Percentiles rank a stretch among this genome's conserved stretches.
phyloP scores from a whole-genome alignment of 2,113 vertebrate genomes.

The Poecilia latipinna region DNA sequence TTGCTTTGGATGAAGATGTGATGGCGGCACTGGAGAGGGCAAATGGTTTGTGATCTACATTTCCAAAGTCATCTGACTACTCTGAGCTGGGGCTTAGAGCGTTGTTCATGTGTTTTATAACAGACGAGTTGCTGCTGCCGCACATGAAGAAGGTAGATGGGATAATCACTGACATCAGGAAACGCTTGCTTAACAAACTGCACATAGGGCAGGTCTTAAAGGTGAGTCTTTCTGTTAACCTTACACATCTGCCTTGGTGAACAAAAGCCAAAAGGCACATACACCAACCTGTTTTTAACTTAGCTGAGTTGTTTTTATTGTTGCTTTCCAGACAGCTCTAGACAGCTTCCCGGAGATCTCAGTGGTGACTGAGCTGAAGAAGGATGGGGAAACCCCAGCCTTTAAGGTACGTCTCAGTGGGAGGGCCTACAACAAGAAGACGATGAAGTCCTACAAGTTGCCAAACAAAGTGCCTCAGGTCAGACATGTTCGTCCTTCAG shows the following conservation, averaged over 20 bases:
- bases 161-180: conserved; percentile 94
- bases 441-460: conserved; percentile 90
- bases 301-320: conserved; percentile 1
- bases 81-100: neutral
- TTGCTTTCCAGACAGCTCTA: conserved; percentile 86
- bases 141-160: conserved; percentile 96
- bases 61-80: neutral
- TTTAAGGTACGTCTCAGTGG: conserved; percentile 96
- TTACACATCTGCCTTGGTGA: neutral
- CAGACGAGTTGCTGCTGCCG: conserved; percentile 94
- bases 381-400: conserved; percentile 84
- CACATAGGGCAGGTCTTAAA: conserved; percentile 91
- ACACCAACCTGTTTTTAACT: neutral
- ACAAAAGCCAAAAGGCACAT: neutral
- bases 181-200: conserved; percentile 91
- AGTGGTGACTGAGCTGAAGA: conserved; percentile 88
- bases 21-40: conserved; percentile 91
- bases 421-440: conserved; percentile 95
- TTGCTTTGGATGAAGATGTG: conserved; percentile 90
- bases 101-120: conserved; percentile 20
- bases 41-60: conserved; percentile 82
- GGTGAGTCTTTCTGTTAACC: conserved; percentile 72
- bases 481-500: conserved; percentile 35
- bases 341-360: conserved; percentile 97
- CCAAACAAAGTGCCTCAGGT: conserved; percentile 91